These are phyloP conservation scores for Malthinus seriepunctatus DNA, from an alignment of 2,888 invertebrate species.

Conservation along the genomic window DNA sequence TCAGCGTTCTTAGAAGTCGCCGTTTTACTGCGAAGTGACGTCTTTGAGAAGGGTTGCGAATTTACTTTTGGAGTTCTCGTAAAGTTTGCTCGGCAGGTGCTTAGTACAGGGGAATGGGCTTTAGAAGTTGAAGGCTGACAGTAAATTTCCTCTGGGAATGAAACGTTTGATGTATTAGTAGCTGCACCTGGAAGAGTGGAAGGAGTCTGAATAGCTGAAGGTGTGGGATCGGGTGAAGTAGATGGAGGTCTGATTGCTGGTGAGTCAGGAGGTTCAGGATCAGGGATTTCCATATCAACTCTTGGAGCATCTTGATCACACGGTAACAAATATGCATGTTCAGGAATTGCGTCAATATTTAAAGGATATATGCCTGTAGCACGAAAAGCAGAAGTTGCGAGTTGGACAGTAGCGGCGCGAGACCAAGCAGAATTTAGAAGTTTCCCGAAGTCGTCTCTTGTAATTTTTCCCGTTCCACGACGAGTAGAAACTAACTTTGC, in stretches of 20 bases:
- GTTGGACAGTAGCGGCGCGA: not conserved
- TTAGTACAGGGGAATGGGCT: too few relatives aligned
- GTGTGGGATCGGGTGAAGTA: too few relatives aligned
- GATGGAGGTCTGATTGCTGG: not conserved
- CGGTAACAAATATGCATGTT: conserved; percentile 1
- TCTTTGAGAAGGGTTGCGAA: not conserved
- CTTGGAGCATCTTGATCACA: not conserved
- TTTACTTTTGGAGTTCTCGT: not conserved
- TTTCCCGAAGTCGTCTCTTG: not conserved
- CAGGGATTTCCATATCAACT: not conserved
- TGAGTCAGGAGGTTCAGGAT: not conserved
- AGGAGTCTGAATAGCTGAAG: too few relatives aligned
- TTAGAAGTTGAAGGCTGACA: too few relatives aligned
- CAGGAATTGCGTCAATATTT: conserved; percentile 3
- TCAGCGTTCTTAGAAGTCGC: too few relatives aligned
- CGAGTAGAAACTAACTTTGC: not conserved
- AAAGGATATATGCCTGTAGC: not conserved
- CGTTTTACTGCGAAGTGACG: not conserved
- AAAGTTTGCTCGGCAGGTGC: too few relatives aligned
- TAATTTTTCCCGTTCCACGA: conserved; percentile 6
- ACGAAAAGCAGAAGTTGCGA: not conserved
- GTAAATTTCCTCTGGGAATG: too few relatives aligned
- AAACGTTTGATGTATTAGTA: too few relatives aligned
- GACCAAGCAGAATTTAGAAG: conserved; percentile 5
- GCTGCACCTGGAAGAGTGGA: too few relatives aligned